A percentile compares a stretch with the other conserved stretches of the same genome.
phyloP scores from a whole-genome alignment of 2,113 vertebrate genomes.

The Oncorhynchus keta region DNA sequence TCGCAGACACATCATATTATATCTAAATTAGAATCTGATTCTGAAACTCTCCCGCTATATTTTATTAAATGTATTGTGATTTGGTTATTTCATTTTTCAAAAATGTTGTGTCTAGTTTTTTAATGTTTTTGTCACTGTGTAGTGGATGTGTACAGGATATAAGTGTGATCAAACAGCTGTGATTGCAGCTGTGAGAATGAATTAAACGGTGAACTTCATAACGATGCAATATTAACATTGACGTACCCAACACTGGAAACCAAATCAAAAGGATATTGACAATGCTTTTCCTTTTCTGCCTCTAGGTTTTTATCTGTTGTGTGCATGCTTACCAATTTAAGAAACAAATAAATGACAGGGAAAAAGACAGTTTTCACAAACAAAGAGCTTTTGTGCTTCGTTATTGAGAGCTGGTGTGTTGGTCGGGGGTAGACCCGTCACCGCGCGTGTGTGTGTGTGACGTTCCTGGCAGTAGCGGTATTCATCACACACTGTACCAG shows the following conservation, averaged over 20 bases:
- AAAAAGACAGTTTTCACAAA: constrained; percentile 53
- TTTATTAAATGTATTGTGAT: not conserved
- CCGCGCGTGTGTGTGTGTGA: constrained; percentile 66
- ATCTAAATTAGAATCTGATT: not conserved
- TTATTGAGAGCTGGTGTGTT: constrained; percentile 64
- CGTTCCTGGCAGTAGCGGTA: constrained; percentile 76
- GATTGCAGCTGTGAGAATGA: not conserved
- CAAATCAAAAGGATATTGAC: constrained; percentile 34
- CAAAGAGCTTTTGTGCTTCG: constrained; percentile 70
- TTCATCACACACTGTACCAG: constrained; percentile 78
- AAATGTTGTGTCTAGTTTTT: no score
- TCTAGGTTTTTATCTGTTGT: constrained; percentile 31
- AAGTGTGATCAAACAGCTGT: no score
- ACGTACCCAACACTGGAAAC: constrained; percentile 30
- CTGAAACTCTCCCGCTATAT: not conserved
- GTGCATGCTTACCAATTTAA: constrained; percentile 49
- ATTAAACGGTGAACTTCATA: constrained; percentile 20
- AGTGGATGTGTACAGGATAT: no score
- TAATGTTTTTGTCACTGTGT: no score
- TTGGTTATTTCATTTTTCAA: not conserved
- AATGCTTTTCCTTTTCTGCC: constrained; percentile 15
- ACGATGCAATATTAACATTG: constrained; percentile 31
- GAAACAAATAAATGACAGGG: constrained; percentile 31
- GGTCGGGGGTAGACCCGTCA: constrained; percentile 59
- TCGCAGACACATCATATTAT: not conserved